Evolutionary conservation across 2,113 vertebrate species (phyloP).

Genomic region (Onychorhynchus coronatus): DNA sequence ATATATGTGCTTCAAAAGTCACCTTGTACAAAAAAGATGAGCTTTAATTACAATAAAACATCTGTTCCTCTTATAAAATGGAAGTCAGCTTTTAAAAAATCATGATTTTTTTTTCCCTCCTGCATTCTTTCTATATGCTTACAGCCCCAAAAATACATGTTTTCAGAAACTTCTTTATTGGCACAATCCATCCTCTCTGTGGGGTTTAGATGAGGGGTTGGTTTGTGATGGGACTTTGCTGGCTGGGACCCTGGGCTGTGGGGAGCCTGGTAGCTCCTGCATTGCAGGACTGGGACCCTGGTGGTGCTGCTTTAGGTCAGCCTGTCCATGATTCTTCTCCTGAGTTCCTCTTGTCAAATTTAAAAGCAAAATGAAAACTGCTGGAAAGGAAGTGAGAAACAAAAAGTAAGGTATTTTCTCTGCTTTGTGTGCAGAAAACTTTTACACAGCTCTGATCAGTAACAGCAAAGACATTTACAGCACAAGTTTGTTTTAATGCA

Average conservation of each 20-base stretch:
- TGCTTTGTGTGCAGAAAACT: neutral
- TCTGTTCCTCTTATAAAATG: conserved; percentile 38
- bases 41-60: conserved; percentile 59
- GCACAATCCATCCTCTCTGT: accelerated
- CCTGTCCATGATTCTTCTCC: neutral
- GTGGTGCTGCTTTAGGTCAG: too few relatives aligned
- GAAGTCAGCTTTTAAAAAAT: neutral
- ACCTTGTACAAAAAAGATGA: conserved; percentile 40
- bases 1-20: neutral
- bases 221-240: neutral
- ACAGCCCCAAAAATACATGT: neutral
- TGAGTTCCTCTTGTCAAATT: neutral
- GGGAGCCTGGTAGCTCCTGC: too few relatives aligned
- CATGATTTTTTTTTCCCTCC: neutral
- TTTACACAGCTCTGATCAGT: neutral
- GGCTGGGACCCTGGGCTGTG: accelerated
- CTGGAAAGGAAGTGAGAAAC: neutral
- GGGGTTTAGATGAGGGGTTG: neutral
- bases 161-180: neutral
- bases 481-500: neutral
- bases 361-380: neutral
- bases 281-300: neutral
- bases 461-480: neutral
- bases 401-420: neutral
- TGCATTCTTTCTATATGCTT: neutral